Conservation (phyloP, 2,888 invertebrate genomes). For the Rambutsinella grinnellia region DNA sequence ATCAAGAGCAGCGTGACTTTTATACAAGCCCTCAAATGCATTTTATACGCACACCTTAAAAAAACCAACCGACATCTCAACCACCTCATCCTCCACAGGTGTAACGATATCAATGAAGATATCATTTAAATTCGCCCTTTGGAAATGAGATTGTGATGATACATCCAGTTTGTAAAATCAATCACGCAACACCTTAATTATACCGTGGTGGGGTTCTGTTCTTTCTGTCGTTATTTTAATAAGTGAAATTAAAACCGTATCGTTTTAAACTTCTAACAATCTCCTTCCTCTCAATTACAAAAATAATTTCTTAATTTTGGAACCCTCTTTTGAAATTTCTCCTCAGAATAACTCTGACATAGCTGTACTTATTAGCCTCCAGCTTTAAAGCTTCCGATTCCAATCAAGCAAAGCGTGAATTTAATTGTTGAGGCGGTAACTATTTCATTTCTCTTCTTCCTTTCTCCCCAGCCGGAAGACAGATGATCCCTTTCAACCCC, state of each 20-base stretch:
- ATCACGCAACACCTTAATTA: slow-evolving; percentile 50
- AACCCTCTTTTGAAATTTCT: too few relatives aligned
- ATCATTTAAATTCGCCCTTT: slow-evolving; percentile 30
- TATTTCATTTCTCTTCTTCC: too few relatives aligned
- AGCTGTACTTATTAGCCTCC: too few relatives aligned
- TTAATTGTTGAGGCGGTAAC: not conserved
- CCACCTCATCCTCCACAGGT: too few relatives aligned
- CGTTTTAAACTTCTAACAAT: too few relatives aligned
- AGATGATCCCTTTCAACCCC: too few relatives aligned
- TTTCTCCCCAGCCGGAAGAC: too few relatives aligned
- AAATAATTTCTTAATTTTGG: too few relatives aligned
- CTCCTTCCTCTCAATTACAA: too few relatives aligned
- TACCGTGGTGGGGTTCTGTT: not conserved
- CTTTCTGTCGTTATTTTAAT: not conserved
- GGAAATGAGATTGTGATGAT: slow-evolving; percentile 24
- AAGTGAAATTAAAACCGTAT: too few relatives aligned
- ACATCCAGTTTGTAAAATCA: slow-evolving; percentile 53
- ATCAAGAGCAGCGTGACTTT: slow-evolving; percentile 37
- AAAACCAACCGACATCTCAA: not conserved
- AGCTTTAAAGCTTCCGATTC: slow-evolving; percentile 17
- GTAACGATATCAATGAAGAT: slow-evolving; percentile 54
- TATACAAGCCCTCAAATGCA: not conserved
- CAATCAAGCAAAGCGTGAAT: not conserved
- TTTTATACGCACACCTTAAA: not conserved
- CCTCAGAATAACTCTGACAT: too few relatives aligned